Evolutionary conservation across 2,888 invertebrate genomes (phyloP).

Genomic region (Galerucella calmariensis): DNA sequence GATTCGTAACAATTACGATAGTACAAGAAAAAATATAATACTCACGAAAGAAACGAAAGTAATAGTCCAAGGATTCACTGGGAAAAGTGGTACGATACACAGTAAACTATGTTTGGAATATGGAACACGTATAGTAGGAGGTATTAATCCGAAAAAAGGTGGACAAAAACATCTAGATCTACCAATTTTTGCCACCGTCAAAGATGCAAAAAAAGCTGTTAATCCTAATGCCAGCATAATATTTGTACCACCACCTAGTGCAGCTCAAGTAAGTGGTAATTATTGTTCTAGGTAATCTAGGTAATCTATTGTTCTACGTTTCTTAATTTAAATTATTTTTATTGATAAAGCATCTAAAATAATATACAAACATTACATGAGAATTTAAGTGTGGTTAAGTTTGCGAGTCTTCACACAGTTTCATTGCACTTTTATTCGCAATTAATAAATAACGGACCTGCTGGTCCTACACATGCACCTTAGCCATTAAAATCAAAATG

Average conservation of each 20-base stretch:
- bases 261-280: conserved; percentile 71
- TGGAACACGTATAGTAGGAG: conserved; percentile 86
- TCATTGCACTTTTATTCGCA: too few relatives aligned
- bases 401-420: too few relatives aligned
- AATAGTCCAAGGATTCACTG: conserved; percentile 83
- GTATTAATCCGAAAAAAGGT: conserved; percentile 82
- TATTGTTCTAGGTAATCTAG: neutral
- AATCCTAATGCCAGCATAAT: conserved; percentile 80
- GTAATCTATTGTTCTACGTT: too few relatives aligned
- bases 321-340: too few relatives aligned
- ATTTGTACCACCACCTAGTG: conserved; percentile 80
- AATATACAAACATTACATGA: too few relatives aligned
- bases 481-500: too few relatives aligned
- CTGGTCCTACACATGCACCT: too few relatives aligned
- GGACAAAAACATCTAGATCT: conserved; percentile 82
- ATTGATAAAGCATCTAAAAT: too few relatives aligned
- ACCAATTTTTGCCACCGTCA: conserved; percentile 73
- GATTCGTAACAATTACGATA: conserved; percentile 20
- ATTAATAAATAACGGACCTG: too few relatives aligned
- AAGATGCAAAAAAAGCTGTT: conserved; percentile 74
- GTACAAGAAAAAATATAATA: conserved; percentile 33
- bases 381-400: too few relatives aligned
- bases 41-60: conserved; percentile 71
- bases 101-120: conserved; percentile 81
- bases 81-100: conserved; percentile 76